phyloP scores from a whole-genome alignment of 2,888 invertebrate genomes.

The Yponomeuta sedellus region DNA sequence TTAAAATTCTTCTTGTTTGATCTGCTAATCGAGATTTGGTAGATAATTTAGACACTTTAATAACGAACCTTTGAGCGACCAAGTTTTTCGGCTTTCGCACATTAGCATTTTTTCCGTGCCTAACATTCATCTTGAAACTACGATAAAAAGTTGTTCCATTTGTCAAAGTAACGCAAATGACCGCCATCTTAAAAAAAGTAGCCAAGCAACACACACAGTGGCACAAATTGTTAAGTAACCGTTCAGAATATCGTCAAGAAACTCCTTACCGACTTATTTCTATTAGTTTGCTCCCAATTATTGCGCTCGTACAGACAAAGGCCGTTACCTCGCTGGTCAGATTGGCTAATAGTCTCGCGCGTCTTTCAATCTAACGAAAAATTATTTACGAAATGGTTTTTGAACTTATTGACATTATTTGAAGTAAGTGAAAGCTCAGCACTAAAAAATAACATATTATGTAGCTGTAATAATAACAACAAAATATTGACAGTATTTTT shows the following conservation, averaged over 20 bases:
- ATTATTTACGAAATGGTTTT: not conserved
- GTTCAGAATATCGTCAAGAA: conserved; percentile 5
- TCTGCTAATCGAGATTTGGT: not conserved
- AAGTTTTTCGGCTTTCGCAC: too few species aligned
- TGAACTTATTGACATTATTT: too few species aligned
- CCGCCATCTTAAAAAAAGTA: not conserved
- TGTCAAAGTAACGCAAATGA: not conserved
- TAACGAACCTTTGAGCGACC: too few species aligned
- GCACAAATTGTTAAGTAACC: conserved; percentile 14
- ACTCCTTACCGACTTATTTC: conserved; percentile 2
- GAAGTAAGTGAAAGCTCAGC: too few species aligned
- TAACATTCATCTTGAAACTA: not conserved
- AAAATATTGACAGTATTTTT: too few species aligned
- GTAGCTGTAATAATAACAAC: too few species aligned
- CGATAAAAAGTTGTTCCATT: not conserved
- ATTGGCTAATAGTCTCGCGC: not conserved
- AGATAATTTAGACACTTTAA: not conserved
- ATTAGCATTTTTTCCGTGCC: too few species aligned
- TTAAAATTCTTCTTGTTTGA: too few species aligned
- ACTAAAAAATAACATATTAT: too few species aligned
- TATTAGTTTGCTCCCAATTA: conserved; percentile 15
- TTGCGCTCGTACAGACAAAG: conserved; percentile 6
- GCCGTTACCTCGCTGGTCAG: not conserved
- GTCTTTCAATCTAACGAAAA: not conserved
- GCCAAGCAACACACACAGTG: conserved; percentile 7